A percentile compares a stretch with the other conserved stretches of the same genome.
phyloP scores from a whole-genome alignment of 2,797 vertebrate genomes.

The Sebastes hubbsi region DNA sequence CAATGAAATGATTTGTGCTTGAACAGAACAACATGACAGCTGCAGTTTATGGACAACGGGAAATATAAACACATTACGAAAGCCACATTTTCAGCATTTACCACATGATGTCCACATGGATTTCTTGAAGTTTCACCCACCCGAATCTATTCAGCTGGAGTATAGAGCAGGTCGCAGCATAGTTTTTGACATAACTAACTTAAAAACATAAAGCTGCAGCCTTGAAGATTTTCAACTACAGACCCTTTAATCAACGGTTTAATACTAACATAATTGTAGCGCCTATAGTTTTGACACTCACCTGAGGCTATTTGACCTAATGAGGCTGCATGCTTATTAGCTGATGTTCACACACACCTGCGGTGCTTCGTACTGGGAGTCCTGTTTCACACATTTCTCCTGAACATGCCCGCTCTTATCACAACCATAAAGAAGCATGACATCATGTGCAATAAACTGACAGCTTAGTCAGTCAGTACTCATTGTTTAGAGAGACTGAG shows the following conservation, averaged over 20 bases:
- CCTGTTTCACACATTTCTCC: conserved; percentile 59
- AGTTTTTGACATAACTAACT: conserved; percentile 26
- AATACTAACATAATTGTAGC: conserved; percentile 53
- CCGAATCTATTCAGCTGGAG: conserved; percentile 1
- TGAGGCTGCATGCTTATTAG: conserved; percentile 66
- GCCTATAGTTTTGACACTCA: conserved; percentile 19
- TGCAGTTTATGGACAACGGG: conserved; percentile 50
- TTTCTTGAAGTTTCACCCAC: conserved; percentile 8
- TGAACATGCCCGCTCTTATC: conserved; percentile 68
- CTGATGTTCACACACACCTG: conserved; percentile 74
- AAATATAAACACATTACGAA: conserved; percentile 61
- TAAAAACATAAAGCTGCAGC: conserved; percentile 11
- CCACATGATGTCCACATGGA: conserved; percentile 42
- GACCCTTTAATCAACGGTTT: conserved; percentile 57
- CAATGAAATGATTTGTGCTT: conserved; percentile 51
- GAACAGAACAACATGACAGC: conserved; percentile 46
- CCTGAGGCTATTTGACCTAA: conserved; percentile 56
- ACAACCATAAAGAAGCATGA: conserved; percentile 51
- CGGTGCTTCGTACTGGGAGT: conserved; percentile 50
- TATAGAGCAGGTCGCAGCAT: neutral
- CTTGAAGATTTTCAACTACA: conserved; percentile 26
- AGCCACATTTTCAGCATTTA: conserved; percentile 47
- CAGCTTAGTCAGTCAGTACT: conserved; percentile 47
- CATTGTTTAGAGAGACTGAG: conserved; percentile 47
- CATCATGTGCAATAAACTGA: conserved; percentile 65